phyloP scores from a whole-genome alignment of 2,797 vertebrate species.

The Australoheros facetus region DNA sequence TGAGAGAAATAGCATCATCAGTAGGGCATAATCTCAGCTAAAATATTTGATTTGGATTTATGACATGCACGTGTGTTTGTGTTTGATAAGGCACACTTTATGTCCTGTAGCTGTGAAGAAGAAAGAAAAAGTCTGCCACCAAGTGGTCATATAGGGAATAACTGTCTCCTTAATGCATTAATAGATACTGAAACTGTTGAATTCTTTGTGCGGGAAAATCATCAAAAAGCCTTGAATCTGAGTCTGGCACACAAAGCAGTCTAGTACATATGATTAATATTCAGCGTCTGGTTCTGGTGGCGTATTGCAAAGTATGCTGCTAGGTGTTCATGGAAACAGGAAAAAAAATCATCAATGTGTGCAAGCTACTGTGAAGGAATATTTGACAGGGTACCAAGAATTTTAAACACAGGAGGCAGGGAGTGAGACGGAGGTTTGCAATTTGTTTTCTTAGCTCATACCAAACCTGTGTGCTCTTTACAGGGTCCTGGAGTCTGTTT shows the following conservation, averaged over 20 bases:
- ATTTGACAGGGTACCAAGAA: conserved; percentile 25
- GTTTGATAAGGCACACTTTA: background rate
- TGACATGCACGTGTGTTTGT: background rate
- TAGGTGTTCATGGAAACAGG: background rate
- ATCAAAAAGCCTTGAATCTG: background rate
- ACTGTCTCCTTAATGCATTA: background rate
- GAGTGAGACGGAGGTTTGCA: background rate
- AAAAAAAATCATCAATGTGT: background rate
- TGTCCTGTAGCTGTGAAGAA: background rate
- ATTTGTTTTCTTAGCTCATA: conserved; percentile 12
- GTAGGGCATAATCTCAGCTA: background rate
- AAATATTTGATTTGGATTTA: background rate
- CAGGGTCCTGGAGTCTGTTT: background rate
- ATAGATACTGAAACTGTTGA: background rate
- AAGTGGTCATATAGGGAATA: conserved; percentile 41
- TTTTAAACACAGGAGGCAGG: conserved; percentile 6
- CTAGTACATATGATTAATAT: background rate
- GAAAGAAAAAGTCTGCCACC: conserved; percentile 57
- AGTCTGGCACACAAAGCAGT: background rate
- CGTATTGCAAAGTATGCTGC: background rate
- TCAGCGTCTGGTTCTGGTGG: background rate
- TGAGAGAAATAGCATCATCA: background rate
- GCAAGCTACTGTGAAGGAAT: conserved; percentile 32
- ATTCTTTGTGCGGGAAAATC: background rate
- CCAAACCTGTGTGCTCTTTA: conserved; percentile 7